These are phyloP conservation scores for Rhodeus uyekii DNA, from an alignment of 2,797 vertebrate species.

Conservation along the genomic window DNA sequence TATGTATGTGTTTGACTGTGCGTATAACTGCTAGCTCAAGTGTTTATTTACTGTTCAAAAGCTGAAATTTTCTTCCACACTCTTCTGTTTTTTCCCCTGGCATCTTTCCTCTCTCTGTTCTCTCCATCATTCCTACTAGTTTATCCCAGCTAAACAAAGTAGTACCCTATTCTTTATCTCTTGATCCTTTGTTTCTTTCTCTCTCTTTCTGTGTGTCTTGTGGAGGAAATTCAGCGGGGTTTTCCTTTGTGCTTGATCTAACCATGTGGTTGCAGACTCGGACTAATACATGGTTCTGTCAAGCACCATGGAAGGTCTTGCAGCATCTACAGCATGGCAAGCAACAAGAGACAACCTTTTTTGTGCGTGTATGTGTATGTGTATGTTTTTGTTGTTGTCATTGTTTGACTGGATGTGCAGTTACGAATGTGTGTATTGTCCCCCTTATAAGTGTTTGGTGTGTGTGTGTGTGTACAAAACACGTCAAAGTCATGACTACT, in stretches of 20 bases:
- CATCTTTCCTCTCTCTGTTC: slow-evolving; percentile 64
- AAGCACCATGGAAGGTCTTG: slow-evolving; percentile 99
- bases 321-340: slow-evolving; percentile 95
- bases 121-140: background rate
- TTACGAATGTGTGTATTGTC: slow-evolving; percentile 18
- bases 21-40: background rate
- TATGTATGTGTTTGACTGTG: slow-evolving; percentile 22
- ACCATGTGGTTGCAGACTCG: slow-evolving; percentile 99
- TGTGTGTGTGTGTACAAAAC: slow-evolving; percentile 1
- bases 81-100: slow-evolving; percentile 50
- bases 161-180: slow-evolving; percentile 53
- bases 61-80: slow-evolving; percentile 50
- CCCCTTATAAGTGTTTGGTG: slow-evolving; percentile 11
- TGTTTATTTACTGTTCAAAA: slow-evolving; percentile 41
- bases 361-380: slow-evolving; percentile 32
- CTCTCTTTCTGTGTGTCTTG: slow-evolving; percentile 76
- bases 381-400: slow-evolving; percentile 40
- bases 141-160: slow-evolving; percentile 1
- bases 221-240: slow-evolving; percentile 97
- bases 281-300: slow-evolving; percentile 99
- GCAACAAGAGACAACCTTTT: slow-evolving; percentile 78
- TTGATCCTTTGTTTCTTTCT: slow-evolving; percentile 24
- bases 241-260: slow-evolving; percentile 99
- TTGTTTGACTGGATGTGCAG: background rate
- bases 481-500: slow-evolving; percentile 28